Evolutionary conservation across 2,113 vertebrate genomes (phyloP).

Genomic region (Urocitellus parryii): DNA sequence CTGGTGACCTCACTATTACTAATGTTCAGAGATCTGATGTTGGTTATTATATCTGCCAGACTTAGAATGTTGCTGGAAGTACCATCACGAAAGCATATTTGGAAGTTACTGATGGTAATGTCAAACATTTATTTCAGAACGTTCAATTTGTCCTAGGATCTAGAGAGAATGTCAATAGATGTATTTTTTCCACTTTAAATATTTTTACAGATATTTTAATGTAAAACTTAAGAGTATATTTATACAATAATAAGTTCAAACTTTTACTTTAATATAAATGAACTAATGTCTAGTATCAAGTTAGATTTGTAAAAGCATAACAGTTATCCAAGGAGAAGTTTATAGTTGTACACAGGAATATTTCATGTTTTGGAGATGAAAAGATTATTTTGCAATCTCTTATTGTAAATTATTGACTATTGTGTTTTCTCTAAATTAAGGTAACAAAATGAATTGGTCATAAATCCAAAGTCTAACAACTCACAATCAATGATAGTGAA

Average conservation of each 20-base stretch:
- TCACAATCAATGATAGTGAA: neutral
- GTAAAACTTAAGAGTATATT: neutral
- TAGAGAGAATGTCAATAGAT: neutral
- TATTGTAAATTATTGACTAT: neutral
- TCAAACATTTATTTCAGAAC: constrained; percentile 65
- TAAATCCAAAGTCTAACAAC: neutral
- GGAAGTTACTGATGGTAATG: constrained; percentile 98
- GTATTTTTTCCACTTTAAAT: constrained; percentile 28
- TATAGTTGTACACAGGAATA: neutral
- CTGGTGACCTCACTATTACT: constrained; percentile 97
- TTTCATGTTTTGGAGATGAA: neutral
- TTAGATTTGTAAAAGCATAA: neutral
- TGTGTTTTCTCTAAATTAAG: neutral
- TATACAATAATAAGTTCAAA: neutral
- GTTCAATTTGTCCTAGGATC: neutral
- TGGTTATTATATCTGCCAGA: constrained; percentile 99
- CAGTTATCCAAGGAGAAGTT: neutral
- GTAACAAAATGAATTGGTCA: neutral
- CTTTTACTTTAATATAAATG: neutral
- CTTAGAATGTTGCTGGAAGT: constrained; percentile 98
- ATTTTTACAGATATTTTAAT: constrained; percentile 22
- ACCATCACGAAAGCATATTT: constrained; percentile 99
- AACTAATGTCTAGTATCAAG: neutral
- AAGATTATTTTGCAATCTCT: neutral
- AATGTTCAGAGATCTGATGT: constrained; percentile 95